A percentile compares a stretch with the other conserved stretches of the same genome.
Conservation (phyloP, 2,113 vertebrate species). For the Phalacrocorax carbo region DNA sequence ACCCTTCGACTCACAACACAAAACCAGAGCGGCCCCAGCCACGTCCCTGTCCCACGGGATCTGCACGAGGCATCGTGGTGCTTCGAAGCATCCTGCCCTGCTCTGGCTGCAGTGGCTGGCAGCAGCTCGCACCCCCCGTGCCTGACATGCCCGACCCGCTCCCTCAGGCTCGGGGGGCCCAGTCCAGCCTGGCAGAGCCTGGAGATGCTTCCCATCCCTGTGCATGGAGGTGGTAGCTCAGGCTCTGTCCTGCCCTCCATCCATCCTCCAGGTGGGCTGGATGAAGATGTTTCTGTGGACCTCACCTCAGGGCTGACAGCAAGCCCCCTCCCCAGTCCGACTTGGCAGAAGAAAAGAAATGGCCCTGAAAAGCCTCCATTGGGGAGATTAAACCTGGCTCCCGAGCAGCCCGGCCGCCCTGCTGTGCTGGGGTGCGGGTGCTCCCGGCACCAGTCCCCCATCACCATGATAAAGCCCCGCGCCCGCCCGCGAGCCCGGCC, state of each 20-base stretch:
- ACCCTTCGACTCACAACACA: rapidly evolving
- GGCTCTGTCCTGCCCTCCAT: background rate
- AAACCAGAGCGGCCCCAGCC: background rate
- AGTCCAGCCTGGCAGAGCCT: background rate
- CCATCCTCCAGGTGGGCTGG: background rate
- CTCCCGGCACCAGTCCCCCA: background rate
- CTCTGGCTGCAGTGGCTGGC: rapidly evolving
- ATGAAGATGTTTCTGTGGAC: background rate
- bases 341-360: background rate
- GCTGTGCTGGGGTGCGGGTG: background rate
- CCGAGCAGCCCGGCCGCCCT: background rate
- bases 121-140: background rate
- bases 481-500: background rate
- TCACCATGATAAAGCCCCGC: conserved; percentile 8
- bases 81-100: background rate
- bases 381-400: background rate
- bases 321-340: background rate
- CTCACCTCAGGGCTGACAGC: background rate
- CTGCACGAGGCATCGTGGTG: rapidly evolving
- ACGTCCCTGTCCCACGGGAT: rapidly evolving
- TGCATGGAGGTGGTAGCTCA: rapidly evolving
- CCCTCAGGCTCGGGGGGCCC: rapidly evolving
- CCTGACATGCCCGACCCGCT: rapidly evolving
- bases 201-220: rapidly evolving
- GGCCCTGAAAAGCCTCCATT: background rate